Conservation (phyloP, 2,797 vertebrate genomes). For the Capromys pilorides region DNA sequence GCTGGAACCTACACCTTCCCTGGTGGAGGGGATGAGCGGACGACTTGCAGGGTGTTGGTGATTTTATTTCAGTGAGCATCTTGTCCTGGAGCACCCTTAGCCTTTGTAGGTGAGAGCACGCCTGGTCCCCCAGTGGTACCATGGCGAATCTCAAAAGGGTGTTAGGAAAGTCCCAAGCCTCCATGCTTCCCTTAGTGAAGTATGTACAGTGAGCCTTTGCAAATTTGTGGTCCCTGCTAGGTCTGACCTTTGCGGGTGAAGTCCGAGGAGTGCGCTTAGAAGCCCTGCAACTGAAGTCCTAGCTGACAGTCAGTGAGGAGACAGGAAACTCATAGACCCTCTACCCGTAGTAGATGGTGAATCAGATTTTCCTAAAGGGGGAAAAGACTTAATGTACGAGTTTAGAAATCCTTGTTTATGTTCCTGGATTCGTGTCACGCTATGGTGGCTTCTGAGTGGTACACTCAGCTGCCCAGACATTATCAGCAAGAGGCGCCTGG, state of each 20-base stretch:
- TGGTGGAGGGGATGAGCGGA: too few species aligned
- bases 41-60: too few species aligned
- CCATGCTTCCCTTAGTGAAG: too few species aligned
- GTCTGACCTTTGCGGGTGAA: neutral
- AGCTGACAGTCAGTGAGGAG: neutral
- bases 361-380: neutral
- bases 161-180: too few species aligned
- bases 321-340: neutral
- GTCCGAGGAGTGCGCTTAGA: neutral
- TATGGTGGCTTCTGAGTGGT: neutral
- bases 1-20: too few species aligned
- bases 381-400: neutral
- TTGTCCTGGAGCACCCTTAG: too few species aligned
- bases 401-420: neutral
- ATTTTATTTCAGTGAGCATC: too few species aligned
- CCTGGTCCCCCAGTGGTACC: too few species aligned
- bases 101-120: too few species aligned
- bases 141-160: too few species aligned
- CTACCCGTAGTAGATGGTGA: neutral
- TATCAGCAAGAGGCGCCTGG: neutral
- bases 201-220: too few species aligned
- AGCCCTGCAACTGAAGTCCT: neutral
- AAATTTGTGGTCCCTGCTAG: too few species aligned
- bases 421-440: neutral
- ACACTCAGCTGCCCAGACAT: neutral